Percentiles rank a stretch among this genome's conserved stretches.
Conservation (phyloP, 1,140 invertebrate genomes). For the Drosophila nigromelanica region DNA sequence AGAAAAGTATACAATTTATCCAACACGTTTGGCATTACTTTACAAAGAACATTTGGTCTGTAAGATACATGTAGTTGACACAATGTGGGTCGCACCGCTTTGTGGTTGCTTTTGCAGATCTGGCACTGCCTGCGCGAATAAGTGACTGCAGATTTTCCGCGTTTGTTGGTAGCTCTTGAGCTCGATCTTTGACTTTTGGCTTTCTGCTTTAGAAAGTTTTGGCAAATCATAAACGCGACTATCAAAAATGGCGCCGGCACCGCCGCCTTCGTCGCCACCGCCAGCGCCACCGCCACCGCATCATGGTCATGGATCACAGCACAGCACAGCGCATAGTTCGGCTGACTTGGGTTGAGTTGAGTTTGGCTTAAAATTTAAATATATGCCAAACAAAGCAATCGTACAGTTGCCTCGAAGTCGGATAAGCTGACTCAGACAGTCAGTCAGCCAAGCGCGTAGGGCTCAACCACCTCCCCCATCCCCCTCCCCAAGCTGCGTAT, state of each 20-base stretch:
- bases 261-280: background rate
- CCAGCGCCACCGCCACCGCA: slow-evolving; percentile 19
- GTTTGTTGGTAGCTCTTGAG: slow-evolving; percentile 27
- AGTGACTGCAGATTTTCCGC: slow-evolving; percentile 35
- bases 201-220: slow-evolving; percentile 66
- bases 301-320: slow-evolving; percentile 74
- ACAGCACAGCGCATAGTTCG: slow-evolving; percentile 49
- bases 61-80: background rate
- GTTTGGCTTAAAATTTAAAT: slow-evolving; percentile 43
- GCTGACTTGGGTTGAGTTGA: slow-evolving; percentile 17
- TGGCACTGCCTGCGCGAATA: slow-evolving; percentile 32
- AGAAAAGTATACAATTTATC: no score
- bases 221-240: slow-evolving; percentile 72
- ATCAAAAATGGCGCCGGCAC: slow-evolving; percentile 69
- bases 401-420: slow-evolving; percentile 62
- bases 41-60: no score
- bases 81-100: slow-evolving; percentile 5
- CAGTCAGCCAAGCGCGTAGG: slow-evolving; percentile 72
- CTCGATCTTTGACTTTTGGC: slow-evolving; percentile 53
- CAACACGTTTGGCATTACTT: no score
- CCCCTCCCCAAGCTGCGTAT: background rate
- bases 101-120: slow-evolving; percentile 16
- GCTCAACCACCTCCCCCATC: background rate
- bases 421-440: slow-evolving; percentile 56
- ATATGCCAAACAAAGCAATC: slow-evolving; percentile 34